Base-by-base conservation (phyloP, 2,888 invertebrate species). In the Eubasilissa splendida region DNA sequence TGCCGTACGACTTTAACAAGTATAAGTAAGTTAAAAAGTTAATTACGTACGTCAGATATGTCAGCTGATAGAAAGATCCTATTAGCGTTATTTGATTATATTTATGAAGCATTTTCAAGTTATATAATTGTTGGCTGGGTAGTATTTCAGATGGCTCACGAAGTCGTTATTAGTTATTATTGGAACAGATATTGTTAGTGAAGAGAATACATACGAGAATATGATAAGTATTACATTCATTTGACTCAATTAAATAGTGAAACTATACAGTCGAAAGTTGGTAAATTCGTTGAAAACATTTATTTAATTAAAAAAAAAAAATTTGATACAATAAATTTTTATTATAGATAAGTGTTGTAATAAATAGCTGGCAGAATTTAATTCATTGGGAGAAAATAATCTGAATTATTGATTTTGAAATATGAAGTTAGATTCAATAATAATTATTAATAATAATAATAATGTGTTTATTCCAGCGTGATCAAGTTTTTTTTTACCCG, bases 21-120 rank as follows among this genome's bases (percentile, higher is more conserved):
- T 33, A 73, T 73, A 56, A 73, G 22, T 12, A 56, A 73, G 58
- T 73, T 73, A 73, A 73, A 68, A 73, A 70, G 54, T 54, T 70
- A 70, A 70, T 70, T 52, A 52, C 70, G n/a, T 14, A 11, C 22
- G 52, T 52, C 70, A 70, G 53, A 70, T 70, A 54, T 31, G 63
- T 63, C 63, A 63, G 31, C 10, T 63, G 33, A 63, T 63, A 63
- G 63, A 9, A 63, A 63, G 63, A 63, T 63, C 63, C 12, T 33
- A 11, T 63, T 33, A 12, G 63, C 31, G 42, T 42, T 42, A 42
- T 42, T 63, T 63, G 63, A 12, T 11, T 63, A 33, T 33, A 12
- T 33, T 33, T 33, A 63, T 33, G 11, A 33, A 33, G 5, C 10
- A 63, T 33, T 12, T 10, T 33, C 63, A 4, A 10, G 31, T 33